Base-by-base conservation (phyloP, 2,797 vertebrate genomes). In the Martes flavigula region DNA sequence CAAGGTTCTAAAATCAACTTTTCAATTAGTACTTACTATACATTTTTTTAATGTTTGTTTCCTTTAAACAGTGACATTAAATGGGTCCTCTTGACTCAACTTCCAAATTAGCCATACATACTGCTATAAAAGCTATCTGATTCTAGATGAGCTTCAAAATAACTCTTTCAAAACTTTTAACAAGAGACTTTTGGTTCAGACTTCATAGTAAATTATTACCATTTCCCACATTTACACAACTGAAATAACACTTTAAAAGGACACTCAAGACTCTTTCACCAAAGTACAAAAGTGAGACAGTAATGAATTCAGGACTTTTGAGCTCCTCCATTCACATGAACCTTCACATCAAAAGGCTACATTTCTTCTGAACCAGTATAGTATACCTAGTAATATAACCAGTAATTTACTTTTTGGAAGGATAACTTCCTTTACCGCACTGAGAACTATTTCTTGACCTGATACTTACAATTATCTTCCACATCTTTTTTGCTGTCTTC, bases 401-500 rank as follows among this genome's bases (percentile, higher is more conserved):
- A 92, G 51, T 46, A 13, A 70, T 43, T 40, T 54, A 32, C 13
- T 83, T 60, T 79, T 60, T 20, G 13, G 58, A 82, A 51, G 3
- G 60, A 54, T 1, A 30, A 30, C 27, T 88, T 54, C 32, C 72
- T 77, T 85, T 84, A 40, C 58, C 95, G 60, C 20, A 51, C 5
- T 79, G 11, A 72, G 40, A 87, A 87, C 40, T 87, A 56, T 38
- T 87, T 97, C 95, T 87, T 81, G 89, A 94, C 72, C 40, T 23
- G 1, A 97, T 97, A 99, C 99, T 99, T 97, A 99, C 99, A 99
- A 95, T 99, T 99, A 98, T 99, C 99, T 98, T 99, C 99, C 96
- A 99, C 99, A 94, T 99, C 99, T 94, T 99, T 99, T 98, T 99
- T 99, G 97, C 99, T 98, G n/a, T 99, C 99, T 20, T 99, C 99